phyloP scores from a whole-genome alignment of 2,113 vertebrate genomes.

The Camelus bactrianus region DNA sequence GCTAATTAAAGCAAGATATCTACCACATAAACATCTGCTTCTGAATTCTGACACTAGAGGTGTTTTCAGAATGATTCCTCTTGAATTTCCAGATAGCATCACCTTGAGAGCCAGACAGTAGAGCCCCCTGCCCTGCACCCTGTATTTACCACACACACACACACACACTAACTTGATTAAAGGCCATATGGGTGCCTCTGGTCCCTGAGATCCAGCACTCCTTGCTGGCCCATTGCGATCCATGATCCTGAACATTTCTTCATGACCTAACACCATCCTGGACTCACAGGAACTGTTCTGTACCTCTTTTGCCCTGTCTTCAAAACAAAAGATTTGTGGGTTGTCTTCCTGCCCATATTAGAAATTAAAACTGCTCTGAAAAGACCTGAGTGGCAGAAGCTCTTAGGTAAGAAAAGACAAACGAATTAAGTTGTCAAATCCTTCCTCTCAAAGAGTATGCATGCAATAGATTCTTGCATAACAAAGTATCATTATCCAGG shows the following conservation, averaged over 20 bases:
- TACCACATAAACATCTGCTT: neutral
- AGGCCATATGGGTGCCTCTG: neutral
- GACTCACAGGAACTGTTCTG: neutral
- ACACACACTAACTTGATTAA: neutral
- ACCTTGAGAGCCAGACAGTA: neutral
- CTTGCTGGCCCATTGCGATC: too few relatives aligned
- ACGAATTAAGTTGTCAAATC: constrained; percentile 59
- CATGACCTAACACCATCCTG: neutral
- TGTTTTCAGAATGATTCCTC: neutral
- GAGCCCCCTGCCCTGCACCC: neutral
- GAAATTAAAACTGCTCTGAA: constrained; percentile 55
- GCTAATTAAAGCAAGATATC: neutral
- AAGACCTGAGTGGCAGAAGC: neutral
- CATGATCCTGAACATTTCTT: neutral
- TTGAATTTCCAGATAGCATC: neutral
- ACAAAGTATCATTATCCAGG: neutral
- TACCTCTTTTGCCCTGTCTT: neutral
- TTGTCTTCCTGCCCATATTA: neutral
- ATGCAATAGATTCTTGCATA: constrained; percentile 26
- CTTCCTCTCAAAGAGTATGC: constrained; percentile 20
- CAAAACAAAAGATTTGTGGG: neutral
- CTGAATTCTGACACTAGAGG: neutral
- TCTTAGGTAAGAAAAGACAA: constrained; percentile 50
- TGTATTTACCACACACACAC: neutral
- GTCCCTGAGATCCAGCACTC: neutral